Conservation (phyloP, 2,113 vertebrate genomes). For the Uropsilus gracilis region DNA sequence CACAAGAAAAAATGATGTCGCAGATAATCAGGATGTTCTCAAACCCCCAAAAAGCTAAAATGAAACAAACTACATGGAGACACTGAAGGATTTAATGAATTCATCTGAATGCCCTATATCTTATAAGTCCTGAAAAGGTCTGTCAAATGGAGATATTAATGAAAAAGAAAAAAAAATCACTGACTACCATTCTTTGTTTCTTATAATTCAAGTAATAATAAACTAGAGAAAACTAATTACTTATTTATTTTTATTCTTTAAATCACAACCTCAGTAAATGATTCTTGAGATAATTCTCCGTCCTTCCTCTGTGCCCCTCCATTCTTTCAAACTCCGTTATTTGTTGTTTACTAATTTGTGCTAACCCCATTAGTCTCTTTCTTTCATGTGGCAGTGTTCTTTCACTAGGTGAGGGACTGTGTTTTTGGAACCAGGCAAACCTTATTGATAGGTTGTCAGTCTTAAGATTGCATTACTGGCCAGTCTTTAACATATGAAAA, state of each 20-base stretch:
- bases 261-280: too few relatives aligned
- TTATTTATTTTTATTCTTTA: too few relatives aligned
- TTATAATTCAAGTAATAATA: slow-evolving; percentile 68
- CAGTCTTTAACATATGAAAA: slow-evolving; percentile 86
- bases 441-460: too few relatives aligned
- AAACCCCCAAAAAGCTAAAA: slow-evolving; percentile 77
- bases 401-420: too few relatives aligned
- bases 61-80: slow-evolving; percentile 79
- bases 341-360: too few relatives aligned
- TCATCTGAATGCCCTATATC: slow-evolving; percentile 72
- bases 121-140: slow-evolving; percentile 69
- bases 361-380: too few relatives aligned
- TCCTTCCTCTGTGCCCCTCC: too few relatives aligned
- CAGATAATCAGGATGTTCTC: slow-evolving; percentile 71
- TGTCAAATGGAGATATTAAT: slow-evolving; percentile 71
- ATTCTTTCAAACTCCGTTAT: too few relatives aligned
- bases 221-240: slow-evolving; percentile 52
- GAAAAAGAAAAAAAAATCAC: slow-evolving; percentile 68
- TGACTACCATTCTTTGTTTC: slow-evolving; percentile 60
- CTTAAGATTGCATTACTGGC: slow-evolving; percentile 70
- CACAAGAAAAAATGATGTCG: slow-evolving; percentile 79
- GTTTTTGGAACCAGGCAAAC: too few relatives aligned
- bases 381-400: too few relatives aligned
- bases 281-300: too few relatives aligned
- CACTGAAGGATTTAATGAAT: slow-evolving; percentile 69